Base-by-base conservation (phyloP, 2,113 vertebrate species). In the Actinemys pallida region DNA sequence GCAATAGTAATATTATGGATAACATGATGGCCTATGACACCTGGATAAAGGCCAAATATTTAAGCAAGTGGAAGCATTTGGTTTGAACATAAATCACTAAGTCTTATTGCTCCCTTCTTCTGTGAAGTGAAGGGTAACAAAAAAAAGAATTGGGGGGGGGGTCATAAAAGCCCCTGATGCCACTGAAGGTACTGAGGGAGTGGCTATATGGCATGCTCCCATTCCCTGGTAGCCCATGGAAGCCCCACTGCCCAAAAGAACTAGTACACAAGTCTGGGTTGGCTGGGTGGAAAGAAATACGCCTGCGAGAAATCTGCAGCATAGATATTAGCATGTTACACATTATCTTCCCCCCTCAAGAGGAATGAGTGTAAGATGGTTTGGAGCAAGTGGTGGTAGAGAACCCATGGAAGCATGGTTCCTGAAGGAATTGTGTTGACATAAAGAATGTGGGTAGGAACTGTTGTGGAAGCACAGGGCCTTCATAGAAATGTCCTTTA, bases 151-250 rank as follows among this genome's bases (percentile, higher is more conserved):
- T 45, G 2, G 3, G 75, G 6, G 6, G 19, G 19, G 50, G 14
- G 10, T 4, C 12, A 25, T 53, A 82, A n/a, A 69, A 69, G n/a
- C 19, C 27, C 49, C 75, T 47, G 75, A 81, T 50, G 78, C 5
- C 17, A 65, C n/a, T 52, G 9, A 49, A 6, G 49, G 57, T 17
- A 22, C 49, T 47, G 72, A 19, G 25, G 6, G 1, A 47, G 25
- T 27, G 72, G 10, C 9, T 87, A 24, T 0, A 0, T 2, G 24
- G 45, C 8, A 83, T 1, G 0, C 20, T 56, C 17, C 13, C 52
- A 12, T 83, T 92, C 53, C 17, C 12, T 90, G 76, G 6, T 20
- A 83, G 3, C 65, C 0, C 47, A 85, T 81, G 3, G 11, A 81
- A 93, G 84, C 1, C 31, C 75, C 31, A 56, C 90, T 24, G 10